phyloP scores from a whole-genome alignment of 2,888 invertebrate species.

The Philaethria dido region DNA sequence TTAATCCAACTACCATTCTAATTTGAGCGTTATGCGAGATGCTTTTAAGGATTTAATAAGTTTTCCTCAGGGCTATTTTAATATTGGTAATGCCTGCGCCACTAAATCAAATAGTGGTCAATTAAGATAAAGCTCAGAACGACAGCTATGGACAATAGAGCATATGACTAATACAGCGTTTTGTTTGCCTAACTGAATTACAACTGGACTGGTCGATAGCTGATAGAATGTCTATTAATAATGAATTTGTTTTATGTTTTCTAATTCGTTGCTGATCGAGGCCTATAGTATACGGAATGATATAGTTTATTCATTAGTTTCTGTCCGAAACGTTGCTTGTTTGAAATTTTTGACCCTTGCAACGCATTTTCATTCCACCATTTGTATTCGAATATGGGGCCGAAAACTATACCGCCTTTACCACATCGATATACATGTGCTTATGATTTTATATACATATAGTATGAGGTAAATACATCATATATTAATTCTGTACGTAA shows the following conservation, averaged over 20 bases:
- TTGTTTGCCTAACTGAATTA: constrained; percentile 76
- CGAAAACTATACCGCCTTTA: too few relatives aligned
- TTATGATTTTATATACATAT: too few relatives aligned
- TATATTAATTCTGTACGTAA: too few relatives aligned
- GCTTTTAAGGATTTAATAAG: constrained; percentile 37
- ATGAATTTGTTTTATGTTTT: constrained; percentile 41
- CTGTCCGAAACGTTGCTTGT: too few relatives aligned
- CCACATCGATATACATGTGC: too few relatives aligned
- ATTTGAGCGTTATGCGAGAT: constrained; percentile 47
- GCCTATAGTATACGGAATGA: neutral
- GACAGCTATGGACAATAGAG: constrained; percentile 77
- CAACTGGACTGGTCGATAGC: constrained; percentile 37
- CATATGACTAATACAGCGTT: constrained; percentile 77
- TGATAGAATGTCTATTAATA: constrained; percentile 42
- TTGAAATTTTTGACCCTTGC: too few relatives aligned
- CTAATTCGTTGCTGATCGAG: constrained; percentile 25
- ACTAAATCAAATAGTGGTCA: constrained; percentile 82
- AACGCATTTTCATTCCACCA: too few relatives aligned
- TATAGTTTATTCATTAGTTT: too few relatives aligned
- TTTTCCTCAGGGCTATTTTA: constrained; percentile 51
- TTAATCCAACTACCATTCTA: constrained; percentile 48
- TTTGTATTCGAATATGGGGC: too few relatives aligned
- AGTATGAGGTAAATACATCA: too few relatives aligned
- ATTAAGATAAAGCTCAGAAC: constrained; percentile 79
- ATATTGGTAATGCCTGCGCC: constrained; percentile 54